Percentiles rank a stretch among this genome's conserved stretches.
Evolutionary conservation across 2,888 invertebrate genomes (phyloP).

Genomic region (Mactromeris polynyma): DNA sequence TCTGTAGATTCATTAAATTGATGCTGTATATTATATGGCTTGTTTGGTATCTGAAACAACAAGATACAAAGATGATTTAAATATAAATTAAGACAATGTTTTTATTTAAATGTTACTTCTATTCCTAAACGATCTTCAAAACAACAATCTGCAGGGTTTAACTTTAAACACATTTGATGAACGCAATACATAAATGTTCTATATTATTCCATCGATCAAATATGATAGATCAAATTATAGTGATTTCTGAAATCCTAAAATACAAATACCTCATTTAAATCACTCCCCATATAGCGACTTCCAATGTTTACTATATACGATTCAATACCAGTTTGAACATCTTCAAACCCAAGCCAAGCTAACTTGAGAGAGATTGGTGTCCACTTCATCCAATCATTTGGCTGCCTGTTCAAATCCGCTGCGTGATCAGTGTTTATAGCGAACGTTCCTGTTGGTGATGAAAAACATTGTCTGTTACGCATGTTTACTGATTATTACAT

Average conservation of each 20-base stretch:
- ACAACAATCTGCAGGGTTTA: too few species aligned
- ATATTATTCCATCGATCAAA: neutral
- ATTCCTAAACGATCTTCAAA: too few species aligned
- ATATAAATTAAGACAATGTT: too few species aligned
- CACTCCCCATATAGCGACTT: constrained; percentile 48
- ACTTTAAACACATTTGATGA: neutral
- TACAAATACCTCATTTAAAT: constrained; percentile 59
- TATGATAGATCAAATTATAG: neutral
- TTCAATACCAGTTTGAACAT: constrained; percentile 64
- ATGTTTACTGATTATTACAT: too few species aligned
- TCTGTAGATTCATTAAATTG: constrained; percentile 13
- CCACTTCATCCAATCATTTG: constrained; percentile 64
- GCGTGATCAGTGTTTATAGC: constrained; percentile 68
- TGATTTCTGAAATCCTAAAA: neutral
- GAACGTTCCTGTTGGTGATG: constrained; percentile 56
- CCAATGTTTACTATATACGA: constrained; percentile 63
- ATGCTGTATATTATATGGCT: neutral
- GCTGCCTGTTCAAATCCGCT: constrained; percentile 48
- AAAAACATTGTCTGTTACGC: too few species aligned
- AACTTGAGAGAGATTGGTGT: constrained; percentile 40
- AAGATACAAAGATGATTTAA: neutral
- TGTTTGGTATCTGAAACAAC: neutral
- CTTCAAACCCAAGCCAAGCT: constrained; percentile 70
- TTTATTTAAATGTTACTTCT: too few species aligned
- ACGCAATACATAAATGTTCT: neutral